Base-by-base conservation (phyloP, 2,888 invertebrate species). In the Syrphus vitripennis region DNA sequence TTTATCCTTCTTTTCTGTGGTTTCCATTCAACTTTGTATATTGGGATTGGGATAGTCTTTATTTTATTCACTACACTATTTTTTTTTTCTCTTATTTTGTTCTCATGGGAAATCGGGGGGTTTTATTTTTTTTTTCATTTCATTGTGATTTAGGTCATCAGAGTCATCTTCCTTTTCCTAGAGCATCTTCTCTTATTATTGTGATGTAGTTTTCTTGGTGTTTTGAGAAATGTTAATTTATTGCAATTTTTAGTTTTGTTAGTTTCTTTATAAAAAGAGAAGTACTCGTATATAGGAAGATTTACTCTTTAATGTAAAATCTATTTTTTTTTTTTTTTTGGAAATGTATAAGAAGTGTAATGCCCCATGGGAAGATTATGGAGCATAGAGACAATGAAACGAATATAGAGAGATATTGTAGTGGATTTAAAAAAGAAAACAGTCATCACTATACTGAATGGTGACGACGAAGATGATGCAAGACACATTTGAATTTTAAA, bases 111-210 rank as follows among this genome's bases (percentile, higher is more conserved):
- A 59, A 72, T 78, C 53, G 26, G 34, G n/a, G n/a, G n/a, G n/a
- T n/a, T n/a, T n/a, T n/a, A n/a, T 12, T 72, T 59, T 48, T 40
- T 61, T 42, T 61, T 26, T 55, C n/a, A n/a, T 65, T 53, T 14
- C 5, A 21, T 75, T 21, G 14, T 67, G 53, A 83, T 83, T 83
- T 75, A 37, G 79, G 83, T 79, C 79, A 79, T 57, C 16, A 40
- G 45, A 61, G 74, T 57, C 59, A 61, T 78, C 61, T 59, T 42
- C 26, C 37, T 40, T 12, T 37, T 16, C 4, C 24, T 19, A 3
- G 14, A 69, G 26, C 53, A 40, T 37, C 37, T 16, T 14, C 4
- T 50, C 24, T 50, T 26, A n/a, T 57, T 29, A 10, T 67, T 45
- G 21, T 40, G 34, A 26, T 59, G 48, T 69, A n/a, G 69, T 34